Evolutionary conservation across 2,888 invertebrate species (phyloP), one percentile per base, ranked within the genome.

Genomic region (Chrysolina haemoptera): DNA sequence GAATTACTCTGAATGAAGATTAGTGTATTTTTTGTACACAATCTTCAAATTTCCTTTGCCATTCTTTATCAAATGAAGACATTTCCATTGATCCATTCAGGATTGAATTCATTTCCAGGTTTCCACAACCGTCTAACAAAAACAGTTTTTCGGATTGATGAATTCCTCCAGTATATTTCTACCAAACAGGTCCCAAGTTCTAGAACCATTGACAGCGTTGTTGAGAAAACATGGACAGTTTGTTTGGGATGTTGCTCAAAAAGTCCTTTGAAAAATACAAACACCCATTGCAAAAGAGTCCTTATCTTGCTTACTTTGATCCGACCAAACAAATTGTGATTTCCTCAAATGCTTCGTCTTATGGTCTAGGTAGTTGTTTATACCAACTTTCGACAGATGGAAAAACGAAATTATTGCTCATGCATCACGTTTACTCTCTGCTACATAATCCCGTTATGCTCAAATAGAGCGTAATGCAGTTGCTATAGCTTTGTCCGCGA

Each of bases 21-120:
- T 85, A 86, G 75, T 85, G 84, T 76, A 16, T 76, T 16, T 81
- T 85, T 69, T 77, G 78, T 0, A 75, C 73, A 1, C 48, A 64
- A 20, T 40, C 74, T 5, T n/a, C 46, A 53, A 35, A 12, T 18
- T 84, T 82, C 72, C 67, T 86, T 62, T 85, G 85, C 14, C 80
- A 84, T 67, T 41, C 73, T 8, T 71, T 84, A n/a, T 80, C 81
- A 9, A 73, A 71, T 14, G 27, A 69, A 48, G 81, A 79, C 11
- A 75, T 82, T 18, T 50, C 50, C 43, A 65, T 82, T 14, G 71
- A 79, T 14, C 76, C 77, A 5, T 72, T 71, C 11, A 69, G 80
- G 27, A 68, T 82, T 1, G 11, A 67, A 18, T 78, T 78, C 22
- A 80, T 82, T 18, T 12, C 2, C 6, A 48, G 69, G 27, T 81